Evolutionary conservation across 35 echinoderm and acorn worm species (phyloP), one percentile per base, ranked within the genome.

Genomic region (Acanthaster planci): DNA sequence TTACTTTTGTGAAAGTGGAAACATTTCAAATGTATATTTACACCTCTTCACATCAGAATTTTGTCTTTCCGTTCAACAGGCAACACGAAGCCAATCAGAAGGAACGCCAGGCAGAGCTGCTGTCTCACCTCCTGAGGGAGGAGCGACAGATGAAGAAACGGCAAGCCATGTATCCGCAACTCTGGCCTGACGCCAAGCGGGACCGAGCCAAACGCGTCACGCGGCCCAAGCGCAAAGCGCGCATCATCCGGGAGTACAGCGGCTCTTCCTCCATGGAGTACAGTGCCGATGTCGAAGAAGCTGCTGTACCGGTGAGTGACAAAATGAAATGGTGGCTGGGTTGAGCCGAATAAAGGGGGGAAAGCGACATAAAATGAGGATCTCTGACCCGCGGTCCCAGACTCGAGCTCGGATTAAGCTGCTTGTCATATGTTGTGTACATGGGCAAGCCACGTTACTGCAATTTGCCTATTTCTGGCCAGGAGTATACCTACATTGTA

Each of bases 121-220:
- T 99, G 36, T 80, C 96, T 0, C 42, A 80, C 44, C 88, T 99
- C 64, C 72, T 99, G 30, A 55, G 88, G 21, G 96, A 99, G 39
- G 96, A 99, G 34, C 80, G 67, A 64, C 92, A 99, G 64, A 94
- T 99, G 89, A 99, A 92, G 82, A 99, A 92, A 90, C 50, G 92
- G 16, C 92, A 88, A 39, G 86, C 84, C 30, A 90, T 94, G 86
- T 99, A 99, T 51, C 96, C 96, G 0, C 96, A 99, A 39, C 77
- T 99, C 7, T 97, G 78, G 39, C 51, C 84, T 8, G 86, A 97
- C 60, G 77, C 82, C 14, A 92, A 99, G 80, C 39, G 91, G 27
- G 96, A 94, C 42, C 85, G 83, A 54, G 51, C 80, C 12, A 40
- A 64, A 21, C 53, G 38, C 21, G 87, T 90, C 16, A 84, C 80